Conservation (phyloP, 2,888 invertebrate genomes). For the Macrosiphum euphorbiae region DNA sequence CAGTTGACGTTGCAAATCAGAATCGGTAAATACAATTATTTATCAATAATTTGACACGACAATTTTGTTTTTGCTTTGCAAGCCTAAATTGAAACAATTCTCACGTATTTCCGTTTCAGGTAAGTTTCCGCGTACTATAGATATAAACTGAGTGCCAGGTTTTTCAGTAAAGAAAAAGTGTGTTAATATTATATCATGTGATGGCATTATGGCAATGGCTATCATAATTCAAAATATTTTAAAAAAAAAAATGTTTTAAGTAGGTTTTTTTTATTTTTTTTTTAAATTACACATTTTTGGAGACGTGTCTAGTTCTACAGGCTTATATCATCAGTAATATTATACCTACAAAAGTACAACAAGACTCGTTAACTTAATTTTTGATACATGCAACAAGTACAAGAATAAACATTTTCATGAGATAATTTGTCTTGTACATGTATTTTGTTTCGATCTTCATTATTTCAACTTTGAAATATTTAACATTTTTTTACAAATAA, state of each 20-base stretch:
- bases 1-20: not conserved
- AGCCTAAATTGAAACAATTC: not conserved
- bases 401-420: not conserved
- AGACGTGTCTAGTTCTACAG: no score
- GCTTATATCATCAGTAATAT: no score
- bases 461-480: not conserved
- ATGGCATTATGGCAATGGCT: not conserved
- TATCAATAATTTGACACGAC: not conserved
- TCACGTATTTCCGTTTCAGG: not conserved
- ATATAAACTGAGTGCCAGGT: not conserved
- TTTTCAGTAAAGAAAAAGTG: not conserved
- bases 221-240: not conserved
- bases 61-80: not conserved
- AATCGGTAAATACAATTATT: not conserved
- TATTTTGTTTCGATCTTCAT: not conserved
- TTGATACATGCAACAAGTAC: not conserved
- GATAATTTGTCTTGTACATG: not conserved
- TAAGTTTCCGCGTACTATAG: not conserved
- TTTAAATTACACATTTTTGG: no score
- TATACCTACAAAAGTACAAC: not conserved
- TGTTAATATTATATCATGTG: not conserved
- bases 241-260: not conserved
- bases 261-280: not conserved
- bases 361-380: not conserved
- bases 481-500: not conserved